Conservation (phyloP, 2,888 invertebrate species). For the Lampropteryx suffumata region DNA sequence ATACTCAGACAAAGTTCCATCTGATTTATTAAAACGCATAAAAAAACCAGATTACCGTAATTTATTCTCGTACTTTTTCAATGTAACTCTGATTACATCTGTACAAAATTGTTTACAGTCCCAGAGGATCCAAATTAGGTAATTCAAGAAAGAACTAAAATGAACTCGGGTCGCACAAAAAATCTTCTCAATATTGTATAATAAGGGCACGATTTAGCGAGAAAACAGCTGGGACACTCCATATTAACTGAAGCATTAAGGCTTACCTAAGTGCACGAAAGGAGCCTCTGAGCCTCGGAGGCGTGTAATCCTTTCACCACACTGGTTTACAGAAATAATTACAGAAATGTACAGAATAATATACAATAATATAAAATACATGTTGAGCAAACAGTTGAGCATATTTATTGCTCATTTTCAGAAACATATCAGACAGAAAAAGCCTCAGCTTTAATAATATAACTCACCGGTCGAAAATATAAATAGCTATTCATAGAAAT, state of each 20-base stretch:
- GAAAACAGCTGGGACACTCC: conserved; percentile 1
- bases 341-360: too few species aligned
- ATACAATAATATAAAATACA: too few species aligned
- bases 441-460: too few species aligned
- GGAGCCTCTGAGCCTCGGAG: too few species aligned
- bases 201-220: background rate
- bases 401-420: background rate
- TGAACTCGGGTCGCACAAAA: conserved; percentile 27
- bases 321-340: too few species aligned
- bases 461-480: too few species aligned
- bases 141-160: conserved; percentile 31
- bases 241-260: background rate
- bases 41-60: conserved; percentile 28
- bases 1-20: conserved; percentile 17
- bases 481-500: too few species aligned
- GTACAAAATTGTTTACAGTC: conserved; percentile 33
- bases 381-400: too few species aligned
- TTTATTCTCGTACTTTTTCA: conserved; percentile 34
- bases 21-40: conserved; percentile 30
- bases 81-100: conserved; percentile 35
- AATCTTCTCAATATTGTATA: conserved; percentile 27
- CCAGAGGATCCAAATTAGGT: conserved; percentile 27
- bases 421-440: too few species aligned
- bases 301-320: too few species aligned
- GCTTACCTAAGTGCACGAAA: too few species aligned